Evolutionary conservation across 1,140 invertebrate genomes (phyloP).

Genomic region (Sycophaga agraensis): DNA sequence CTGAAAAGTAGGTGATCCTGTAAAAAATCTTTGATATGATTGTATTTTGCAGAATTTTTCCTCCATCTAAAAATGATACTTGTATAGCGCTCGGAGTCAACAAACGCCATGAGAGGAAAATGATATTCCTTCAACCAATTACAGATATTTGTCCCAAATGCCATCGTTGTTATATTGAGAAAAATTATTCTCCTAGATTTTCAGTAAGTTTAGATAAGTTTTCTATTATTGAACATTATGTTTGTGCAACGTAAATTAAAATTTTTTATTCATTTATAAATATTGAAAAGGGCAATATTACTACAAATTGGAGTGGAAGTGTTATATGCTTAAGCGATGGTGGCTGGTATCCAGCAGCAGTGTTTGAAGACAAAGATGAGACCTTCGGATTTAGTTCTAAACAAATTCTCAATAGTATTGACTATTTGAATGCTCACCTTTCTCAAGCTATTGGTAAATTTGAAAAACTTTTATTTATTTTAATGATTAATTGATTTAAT

Average conservation of each 20-base stretch:
- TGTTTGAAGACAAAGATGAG: slow-evolving; percentile 58
- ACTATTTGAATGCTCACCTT: slow-evolving; percentile 55
- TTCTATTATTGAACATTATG: not conserved
- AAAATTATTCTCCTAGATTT: not conserved
- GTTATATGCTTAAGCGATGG: slow-evolving; percentile 60
- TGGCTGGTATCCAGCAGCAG: slow-evolving; percentile 66
- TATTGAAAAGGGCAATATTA: slow-evolving; percentile 30
- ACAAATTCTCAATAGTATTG: slow-evolving; percentile 56
- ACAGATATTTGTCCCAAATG: slow-evolving; percentile 55
- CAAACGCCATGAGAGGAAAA: slow-evolving; percentile 46
- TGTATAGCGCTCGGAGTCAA: slow-evolving; percentile 61
- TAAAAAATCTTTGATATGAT: not conserved
- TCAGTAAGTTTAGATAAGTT: not conserved
- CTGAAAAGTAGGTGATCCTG: no score
- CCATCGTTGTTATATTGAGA: slow-evolving; percentile 57
- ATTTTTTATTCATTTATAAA: not conserved
- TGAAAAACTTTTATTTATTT: not conserved
- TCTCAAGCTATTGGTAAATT: slow-evolving; percentile 51
- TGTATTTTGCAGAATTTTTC: slow-evolving; percentile 43
- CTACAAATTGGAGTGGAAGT: slow-evolving; percentile 59
- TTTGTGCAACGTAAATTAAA: not conserved
- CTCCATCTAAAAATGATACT: slow-evolving; percentile 47
- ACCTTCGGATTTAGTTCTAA: slow-evolving; percentile 55
- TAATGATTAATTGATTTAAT: not conserved
- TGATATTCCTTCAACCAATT: slow-evolving; percentile 54